Conservation (phyloP, 2,797 vertebrate species). For the Sciaenops ocellatus region DNA sequence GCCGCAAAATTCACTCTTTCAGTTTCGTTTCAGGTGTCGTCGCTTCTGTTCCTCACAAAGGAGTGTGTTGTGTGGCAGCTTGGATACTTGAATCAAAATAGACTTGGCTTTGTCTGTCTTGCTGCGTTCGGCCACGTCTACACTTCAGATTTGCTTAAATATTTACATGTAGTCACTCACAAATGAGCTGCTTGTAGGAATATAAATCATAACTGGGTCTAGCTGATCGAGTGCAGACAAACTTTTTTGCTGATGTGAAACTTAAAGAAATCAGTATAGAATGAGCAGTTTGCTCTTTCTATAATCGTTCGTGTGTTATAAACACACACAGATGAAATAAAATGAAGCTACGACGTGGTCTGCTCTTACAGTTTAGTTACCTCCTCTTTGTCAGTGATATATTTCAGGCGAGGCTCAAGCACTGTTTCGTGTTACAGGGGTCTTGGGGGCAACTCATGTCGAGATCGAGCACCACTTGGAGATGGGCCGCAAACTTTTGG, state of each 20-base stretch:
- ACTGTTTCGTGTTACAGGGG: conserved; percentile 79
- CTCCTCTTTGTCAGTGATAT: background rate
- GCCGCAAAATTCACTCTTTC: background rate
- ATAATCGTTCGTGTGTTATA: background rate
- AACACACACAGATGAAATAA: background rate
- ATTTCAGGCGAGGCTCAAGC: conserved; percentile 31
- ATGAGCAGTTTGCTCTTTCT: background rate
- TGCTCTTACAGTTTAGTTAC: background rate
- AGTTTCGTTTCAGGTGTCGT: background rate
- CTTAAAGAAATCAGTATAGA: too few relatives aligned
- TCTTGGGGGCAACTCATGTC: conserved; percentile 86
- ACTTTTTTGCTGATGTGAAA: background rate
- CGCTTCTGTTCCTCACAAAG: too few relatives aligned
- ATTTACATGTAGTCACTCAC: background rate
- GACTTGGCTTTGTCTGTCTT: background rate
- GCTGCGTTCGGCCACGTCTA: background rate
- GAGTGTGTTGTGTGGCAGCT: background rate
- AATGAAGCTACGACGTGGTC: background rate
- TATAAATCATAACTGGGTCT: background rate
- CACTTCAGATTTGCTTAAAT: background rate
- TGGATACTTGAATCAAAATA: background rate
- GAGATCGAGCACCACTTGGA: conserved; percentile 92
- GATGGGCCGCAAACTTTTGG: conserved; percentile 90
- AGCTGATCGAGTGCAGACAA: background rate
- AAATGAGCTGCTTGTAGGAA: background rate